Percentiles rank a stretch among this genome's conserved stretches.
Evolutionary conservation across 2,113 vertebrate genomes (phyloP).

Genomic region (Esox niger): DNA sequence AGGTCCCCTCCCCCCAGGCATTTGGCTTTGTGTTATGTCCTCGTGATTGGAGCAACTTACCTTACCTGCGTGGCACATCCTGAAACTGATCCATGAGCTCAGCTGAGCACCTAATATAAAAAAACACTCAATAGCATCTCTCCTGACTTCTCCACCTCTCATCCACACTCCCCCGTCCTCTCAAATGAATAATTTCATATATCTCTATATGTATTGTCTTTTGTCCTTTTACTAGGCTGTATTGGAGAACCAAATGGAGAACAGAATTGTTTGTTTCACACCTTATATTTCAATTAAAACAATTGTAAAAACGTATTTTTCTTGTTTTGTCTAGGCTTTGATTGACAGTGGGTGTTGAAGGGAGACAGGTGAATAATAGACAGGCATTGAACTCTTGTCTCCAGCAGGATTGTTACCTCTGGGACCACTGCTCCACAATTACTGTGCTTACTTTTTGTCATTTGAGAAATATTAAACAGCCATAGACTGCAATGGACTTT

Average conservation of each 20-base stretch:
- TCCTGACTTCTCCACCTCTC: constrained; percentile 19
- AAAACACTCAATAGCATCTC: constrained; percentile 31
- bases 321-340: no score
- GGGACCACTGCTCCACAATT: no score
- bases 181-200: background rate
- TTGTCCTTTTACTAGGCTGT: background rate
- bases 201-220: background rate
- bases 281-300: no score
- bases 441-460: background rate
- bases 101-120: constrained; percentile 49
- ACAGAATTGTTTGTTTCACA: no score
- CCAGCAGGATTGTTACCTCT: no score
- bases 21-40: constrained; percentile 60
- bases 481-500: background rate
- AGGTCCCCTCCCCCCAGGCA: constrained; percentile 62
- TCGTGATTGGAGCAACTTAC: constrained; percentile 61
- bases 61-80: constrained; percentile 71
- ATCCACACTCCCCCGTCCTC: background rate
- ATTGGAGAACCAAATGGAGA: no score
- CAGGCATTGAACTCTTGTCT: no score
- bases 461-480: background rate
- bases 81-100: constrained; percentile 69
- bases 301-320: no score
- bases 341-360: no score
- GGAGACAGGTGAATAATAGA: no score